Evolutionary conservation across 2,797 vertebrate species (phyloP), one percentile per base, ranked within the genome.

Genomic region (Myotis vivesi): DNA sequence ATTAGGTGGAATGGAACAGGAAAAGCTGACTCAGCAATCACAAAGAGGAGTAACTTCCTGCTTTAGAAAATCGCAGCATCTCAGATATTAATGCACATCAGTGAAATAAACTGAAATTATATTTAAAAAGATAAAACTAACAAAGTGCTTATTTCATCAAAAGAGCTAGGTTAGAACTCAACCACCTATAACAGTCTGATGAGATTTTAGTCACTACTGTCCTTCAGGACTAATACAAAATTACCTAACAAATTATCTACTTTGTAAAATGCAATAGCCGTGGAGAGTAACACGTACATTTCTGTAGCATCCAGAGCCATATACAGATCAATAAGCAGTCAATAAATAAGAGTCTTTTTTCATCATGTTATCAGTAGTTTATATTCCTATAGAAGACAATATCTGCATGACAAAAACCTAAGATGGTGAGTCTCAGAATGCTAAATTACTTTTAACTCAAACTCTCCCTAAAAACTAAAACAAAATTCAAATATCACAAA

Each of bases 81-180:
- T 83, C 81, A 76, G n/a, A 90, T 19, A 72, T 25, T 68, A 88
- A 71, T 30, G 8, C 6, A 33, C 4, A 90, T 23, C 15, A 41
- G 49, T 71, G 6, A 81, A 95, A 87, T 66, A 57, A 91, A 93
- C 5, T 36, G 13, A 94, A 85, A 55, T 82, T 79, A 44, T 28
- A 82, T 59, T 76, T 30, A 75, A 92, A 87, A 93, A 87, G 22
- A 79, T 36, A 79, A 91, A 90, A 46, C 25, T 19, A 92, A 46
- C 3, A 80, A 86, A 71, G 46, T 23, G 17, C 13, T 53, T 46
- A 89, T 76, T 89, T 87, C 62, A 89, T 62, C 5, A 53, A 73
- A 88, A 44, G 46, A 76, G 23, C 17, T 41, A 75, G 2, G 3
- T 44, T 80, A 89, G 49, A 76, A 86, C 20, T 53, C 49, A 77